phyloP scores from a whole-genome alignment of 1,140 invertebrate species.

The Phocides pigmalion region DNA sequence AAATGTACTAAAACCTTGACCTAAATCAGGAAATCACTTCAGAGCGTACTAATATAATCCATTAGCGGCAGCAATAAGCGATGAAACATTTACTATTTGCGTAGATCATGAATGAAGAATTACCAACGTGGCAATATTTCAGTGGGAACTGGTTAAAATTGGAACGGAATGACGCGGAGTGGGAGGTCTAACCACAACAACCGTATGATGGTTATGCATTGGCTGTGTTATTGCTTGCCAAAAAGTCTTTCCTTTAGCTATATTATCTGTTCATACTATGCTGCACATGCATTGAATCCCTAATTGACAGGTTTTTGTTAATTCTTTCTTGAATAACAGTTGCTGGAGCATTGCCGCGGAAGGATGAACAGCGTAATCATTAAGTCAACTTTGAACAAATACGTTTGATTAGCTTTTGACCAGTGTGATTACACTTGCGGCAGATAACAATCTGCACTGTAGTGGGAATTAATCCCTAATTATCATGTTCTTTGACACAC shows the following conservation, averaged over 20 bases:
- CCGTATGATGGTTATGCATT: conserved; percentile 50
- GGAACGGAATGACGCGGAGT: conserved; percentile 58
- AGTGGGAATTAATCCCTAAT: not conserved
- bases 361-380: too few relatives aligned
- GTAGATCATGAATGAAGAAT: conserved; percentile 51
- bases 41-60: conserved; percentile 12
- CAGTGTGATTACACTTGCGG: too few relatives aligned
- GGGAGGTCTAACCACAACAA: conserved; percentile 58
- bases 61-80: conserved; percentile 10
- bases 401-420: too few relatives aligned
- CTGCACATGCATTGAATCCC: too few relatives aligned
- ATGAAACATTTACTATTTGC: conserved; percentile 7
- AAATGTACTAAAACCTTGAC: not conserved
- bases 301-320: too few relatives aligned
- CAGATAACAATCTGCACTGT: too few relatives aligned
- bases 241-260: too few relatives aligned
- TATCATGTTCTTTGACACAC: conserved; percentile 6
- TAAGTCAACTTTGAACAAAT: too few relatives aligned
- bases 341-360: too few relatives aligned
- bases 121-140: conserved; percentile 64
- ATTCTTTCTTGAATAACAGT: too few relatives aligned
- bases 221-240: conserved; percentile 47
- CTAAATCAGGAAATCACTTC: not conserved
- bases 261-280: too few relatives aligned
- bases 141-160: conserved; percentile 64